A percentile compares a stretch with the other conserved stretches of the same genome.
phyloP scores from a whole-genome alignment of 2,888 invertebrate species.

The Drosophila lutescens region DNA sequence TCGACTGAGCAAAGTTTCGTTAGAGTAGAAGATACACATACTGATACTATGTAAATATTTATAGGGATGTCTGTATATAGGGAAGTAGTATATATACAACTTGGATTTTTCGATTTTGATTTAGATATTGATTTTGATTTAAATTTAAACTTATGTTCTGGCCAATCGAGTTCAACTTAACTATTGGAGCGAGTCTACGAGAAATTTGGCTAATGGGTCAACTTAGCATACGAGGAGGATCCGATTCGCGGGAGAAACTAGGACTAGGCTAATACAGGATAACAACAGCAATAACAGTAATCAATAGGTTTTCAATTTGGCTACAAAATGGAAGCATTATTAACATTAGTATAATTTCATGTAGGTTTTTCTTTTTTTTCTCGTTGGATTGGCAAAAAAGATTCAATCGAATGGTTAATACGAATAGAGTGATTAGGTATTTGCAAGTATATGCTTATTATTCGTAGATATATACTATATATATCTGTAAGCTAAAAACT shows the following conservation, averaged over 20 bases:
- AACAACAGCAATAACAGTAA: conserved; percentile 67
- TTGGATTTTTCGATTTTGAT: conserved; percentile 9
- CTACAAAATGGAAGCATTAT: conserved; percentile 74
- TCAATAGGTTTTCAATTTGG: conserved; percentile 51
- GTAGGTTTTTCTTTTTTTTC: neutral
- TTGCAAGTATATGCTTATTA: conserved; percentile 4
- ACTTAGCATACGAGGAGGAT: conserved; percentile 31
- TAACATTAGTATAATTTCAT: conserved; percentile 35
- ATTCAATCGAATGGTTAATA: conserved; percentile 22
- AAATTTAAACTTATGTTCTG: conserved; percentile 1
- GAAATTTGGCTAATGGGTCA: conserved; percentile 28
- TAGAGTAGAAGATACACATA: conserved; percentile 14
- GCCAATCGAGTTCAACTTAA: conserved; percentile 30
- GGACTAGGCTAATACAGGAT: conserved; percentile 46
- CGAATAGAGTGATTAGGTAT: conserved; percentile 23
- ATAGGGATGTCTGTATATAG: conserved; percentile 12
- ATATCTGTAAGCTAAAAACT: conserved; percentile 32
- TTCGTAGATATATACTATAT: conserved; percentile 14
- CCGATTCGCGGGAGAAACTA: conserved; percentile 25
- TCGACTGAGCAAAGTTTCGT: conserved; percentile 45
- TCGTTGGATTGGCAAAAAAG: conserved; percentile 30
- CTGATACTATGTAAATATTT: conserved; percentile 11
- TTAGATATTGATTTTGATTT: neutral
- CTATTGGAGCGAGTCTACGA: conserved; percentile 8
- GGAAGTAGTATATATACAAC: conserved; percentile 15